A percentile compares a stretch with the other conserved stretches of the same genome.
These are phyloP conservation scores for Teleopsis dalmanni DNA, from an alignment of 1,140 invertebrate genomes.

Conservation along the genomic window DNA sequence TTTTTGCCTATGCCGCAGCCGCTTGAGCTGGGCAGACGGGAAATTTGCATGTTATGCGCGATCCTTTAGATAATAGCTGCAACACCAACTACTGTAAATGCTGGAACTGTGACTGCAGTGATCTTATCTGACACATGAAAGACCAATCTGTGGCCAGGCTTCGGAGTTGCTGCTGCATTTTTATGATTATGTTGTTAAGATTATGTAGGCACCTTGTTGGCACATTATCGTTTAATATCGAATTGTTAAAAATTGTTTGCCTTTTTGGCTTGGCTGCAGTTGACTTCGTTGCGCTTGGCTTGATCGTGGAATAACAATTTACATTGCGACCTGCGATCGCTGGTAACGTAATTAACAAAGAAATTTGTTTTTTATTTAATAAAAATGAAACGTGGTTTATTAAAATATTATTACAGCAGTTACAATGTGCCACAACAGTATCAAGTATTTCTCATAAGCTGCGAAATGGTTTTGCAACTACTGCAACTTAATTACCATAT, in stretches of 20 bases:
- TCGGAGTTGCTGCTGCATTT: constrained; percentile 27
- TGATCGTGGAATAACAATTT: constrained; percentile 9
- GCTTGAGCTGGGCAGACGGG: constrained; percentile 17
- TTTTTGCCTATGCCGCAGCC: no score
- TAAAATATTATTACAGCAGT: no score
- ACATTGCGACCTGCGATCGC: constrained; percentile 1
- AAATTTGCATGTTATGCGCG: constrained; percentile 41
- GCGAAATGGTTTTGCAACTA: no score
- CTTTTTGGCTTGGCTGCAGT: no score
- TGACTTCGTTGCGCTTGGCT: constrained; percentile 1
- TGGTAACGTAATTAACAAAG: constrained; percentile 41
- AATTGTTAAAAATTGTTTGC: no score
- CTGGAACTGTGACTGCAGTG: no score
- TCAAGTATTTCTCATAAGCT: no score
- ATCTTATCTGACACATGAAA: constrained; percentile 36
- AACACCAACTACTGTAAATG: constrained; percentile 17
- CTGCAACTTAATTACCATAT: no score
- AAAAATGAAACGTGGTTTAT: constrained; percentile 2
- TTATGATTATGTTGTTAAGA: constrained; percentile 42
- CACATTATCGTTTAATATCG: no score
- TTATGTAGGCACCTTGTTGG: no score
- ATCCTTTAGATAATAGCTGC: constrained; percentile 40
- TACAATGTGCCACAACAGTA: no score
- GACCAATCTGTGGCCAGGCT: constrained; percentile 35
- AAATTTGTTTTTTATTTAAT: constrained; percentile 31